Evolutionary conservation across 2,113 vertebrate genomes (phyloP).

Genomic region (Actinemys pallida): DNA sequence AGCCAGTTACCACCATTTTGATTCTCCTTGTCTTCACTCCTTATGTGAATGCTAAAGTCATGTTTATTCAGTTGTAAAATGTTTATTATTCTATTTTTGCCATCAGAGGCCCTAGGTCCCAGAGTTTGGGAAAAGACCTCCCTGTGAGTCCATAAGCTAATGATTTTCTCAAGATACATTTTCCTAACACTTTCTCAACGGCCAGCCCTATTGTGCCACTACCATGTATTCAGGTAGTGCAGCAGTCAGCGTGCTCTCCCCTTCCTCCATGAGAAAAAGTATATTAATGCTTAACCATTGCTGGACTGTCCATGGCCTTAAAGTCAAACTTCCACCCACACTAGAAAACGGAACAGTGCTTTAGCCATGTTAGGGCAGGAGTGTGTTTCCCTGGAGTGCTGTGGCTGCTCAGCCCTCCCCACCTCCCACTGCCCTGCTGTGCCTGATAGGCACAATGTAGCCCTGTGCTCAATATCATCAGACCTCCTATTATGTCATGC

Average conservation of each 20-base stretch:
- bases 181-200: not conserved
- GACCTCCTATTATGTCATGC: not conserved
- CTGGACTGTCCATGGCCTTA: not conserved
- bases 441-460: not conserved
- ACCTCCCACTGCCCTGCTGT: not conserved
- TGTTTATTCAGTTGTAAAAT: not conserved
- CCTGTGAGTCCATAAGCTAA: not conserved
- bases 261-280: not conserved
- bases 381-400: not conserved
- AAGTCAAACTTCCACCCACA: not conserved
- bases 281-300: not conserved
- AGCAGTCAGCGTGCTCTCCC: too few relatives aligned
- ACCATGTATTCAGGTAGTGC: too few relatives aligned
- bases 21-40: not conserved
- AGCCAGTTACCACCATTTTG: not conserved
- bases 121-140: not conserved
- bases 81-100: not conserved
- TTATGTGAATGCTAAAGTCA: not conserved
- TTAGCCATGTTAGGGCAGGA: not conserved
- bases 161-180: not conserved
- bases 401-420: not conserved
- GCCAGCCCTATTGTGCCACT: not conserved
- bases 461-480: not conserved
- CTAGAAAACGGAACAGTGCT: not conserved
- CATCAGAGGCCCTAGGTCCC: not conserved